Evolutionary conservation across 2,888 invertebrate genomes (phyloP).

Genomic region (Bombylius discolor): DNA sequence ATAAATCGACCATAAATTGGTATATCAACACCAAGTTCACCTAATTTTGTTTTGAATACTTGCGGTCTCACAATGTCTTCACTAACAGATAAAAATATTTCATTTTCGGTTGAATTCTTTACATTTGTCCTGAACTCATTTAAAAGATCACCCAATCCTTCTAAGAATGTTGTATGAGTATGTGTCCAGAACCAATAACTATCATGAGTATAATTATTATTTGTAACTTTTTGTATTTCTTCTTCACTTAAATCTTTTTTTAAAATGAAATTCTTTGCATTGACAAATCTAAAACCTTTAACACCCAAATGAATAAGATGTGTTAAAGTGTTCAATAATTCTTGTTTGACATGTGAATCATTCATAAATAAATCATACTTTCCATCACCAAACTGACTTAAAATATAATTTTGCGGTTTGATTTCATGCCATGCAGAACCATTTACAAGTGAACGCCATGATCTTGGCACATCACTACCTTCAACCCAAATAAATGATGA

Average conservation of each 20-base stretch:
- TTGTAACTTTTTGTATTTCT: conserved; percentile 24
- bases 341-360: conserved; percentile 49
- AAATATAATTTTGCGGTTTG: conserved; percentile 44
- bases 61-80: conserved; percentile 29
- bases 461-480: conserved; percentile 44
- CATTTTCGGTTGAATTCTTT: conserved; percentile 40
- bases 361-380: conserved; percentile 74
- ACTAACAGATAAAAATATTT: conserved; percentile 36
- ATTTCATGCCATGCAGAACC: conserved; percentile 28
- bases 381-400: conserved; percentile 56
- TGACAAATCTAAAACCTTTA: conserved; percentile 58
- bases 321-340: conserved; percentile 52
- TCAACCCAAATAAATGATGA: conserved; percentile 69
- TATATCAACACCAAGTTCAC: conserved; percentile 27
- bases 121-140: conserved; percentile 50
- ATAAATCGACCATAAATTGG: conserved; percentile 31
- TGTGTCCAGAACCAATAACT: conserved; percentile 54
- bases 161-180: conserved; percentile 49
- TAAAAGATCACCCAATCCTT: conserved; percentile 45
- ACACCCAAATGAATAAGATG: conserved; percentile 66
- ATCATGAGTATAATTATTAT: conserved; percentile 33
- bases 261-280: conserved; percentile 53
- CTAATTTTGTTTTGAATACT: conserved; percentile 21
- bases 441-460: conserved; percentile 48
- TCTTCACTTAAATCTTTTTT: conserved; percentile 43